Evolutionary conservation across 1,140 invertebrate genomes (phyloP).

Genomic region (Caenorhabditis inopinata): DNA sequence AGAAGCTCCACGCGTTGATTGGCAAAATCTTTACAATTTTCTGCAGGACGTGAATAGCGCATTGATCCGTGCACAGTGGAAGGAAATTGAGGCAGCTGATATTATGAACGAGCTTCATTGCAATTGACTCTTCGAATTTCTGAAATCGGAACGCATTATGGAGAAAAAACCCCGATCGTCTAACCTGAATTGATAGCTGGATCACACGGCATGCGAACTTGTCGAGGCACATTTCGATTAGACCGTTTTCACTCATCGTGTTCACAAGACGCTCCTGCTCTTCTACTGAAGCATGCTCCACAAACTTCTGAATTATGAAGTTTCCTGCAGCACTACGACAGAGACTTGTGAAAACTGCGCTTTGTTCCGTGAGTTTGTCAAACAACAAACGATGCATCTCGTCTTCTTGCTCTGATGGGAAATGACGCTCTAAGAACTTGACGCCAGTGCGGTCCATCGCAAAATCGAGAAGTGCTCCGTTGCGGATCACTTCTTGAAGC

Average conservation of each 20-base stretch:
- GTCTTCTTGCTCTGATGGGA: not conserved
- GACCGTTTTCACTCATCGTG: not conserved
- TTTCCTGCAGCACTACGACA: not conserved
- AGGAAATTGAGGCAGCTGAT: not conserved
- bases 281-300: not conserved
- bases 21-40: slow-evolving; percentile 3
- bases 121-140: not conserved
- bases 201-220: not conserved
- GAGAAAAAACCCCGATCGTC: too few species aligned
- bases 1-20: slow-evolving; percentile 4
- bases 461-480: not conserved
- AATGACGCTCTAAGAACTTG: not conserved
- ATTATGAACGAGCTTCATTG: not conserved
- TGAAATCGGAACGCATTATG: too few species aligned
- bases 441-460: not conserved
- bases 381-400: not conserved
- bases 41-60: not conserved
- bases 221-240: not conserved
- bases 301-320: not conserved
- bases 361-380: not conserved
- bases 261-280: not conserved
- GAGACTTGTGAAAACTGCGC: not conserved
- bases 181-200: not conserved
- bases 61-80: not conserved
- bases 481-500: not conserved